These are phyloP conservation scores for Protobothrops mucrosquamatus DNA, from an alignment of 2,113 vertebrate genomes.

Conservation along the genomic window DNA sequence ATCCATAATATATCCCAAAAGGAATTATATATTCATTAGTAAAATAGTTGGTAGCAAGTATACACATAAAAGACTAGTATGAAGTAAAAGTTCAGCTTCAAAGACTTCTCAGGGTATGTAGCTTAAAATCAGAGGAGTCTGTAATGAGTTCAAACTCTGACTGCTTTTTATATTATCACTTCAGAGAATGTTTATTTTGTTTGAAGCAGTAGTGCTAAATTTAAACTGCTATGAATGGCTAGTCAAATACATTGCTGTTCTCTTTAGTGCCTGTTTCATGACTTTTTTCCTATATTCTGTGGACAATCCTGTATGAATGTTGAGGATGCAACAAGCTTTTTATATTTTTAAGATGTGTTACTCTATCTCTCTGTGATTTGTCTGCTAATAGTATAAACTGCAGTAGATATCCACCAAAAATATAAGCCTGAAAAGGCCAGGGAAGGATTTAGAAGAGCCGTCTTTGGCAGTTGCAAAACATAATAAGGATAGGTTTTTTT, in stretches of 20 bases:
- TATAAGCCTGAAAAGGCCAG: not conserved
- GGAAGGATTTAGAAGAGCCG: not conserved
- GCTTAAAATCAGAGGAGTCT: not conserved
- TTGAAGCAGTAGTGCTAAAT: not conserved
- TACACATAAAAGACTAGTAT: not conserved
- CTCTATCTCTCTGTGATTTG: conserved; percentile 21
- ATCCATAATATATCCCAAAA: not conserved
- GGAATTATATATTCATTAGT: not conserved
- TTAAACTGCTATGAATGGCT: not conserved
- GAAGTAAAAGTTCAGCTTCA: not conserved
- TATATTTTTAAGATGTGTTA: not conserved
- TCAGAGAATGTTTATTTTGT: not conserved
- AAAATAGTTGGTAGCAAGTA: not conserved
- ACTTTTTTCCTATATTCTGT: not conserved
- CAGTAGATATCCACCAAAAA: conserved; percentile 15
- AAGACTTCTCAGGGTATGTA: not conserved
- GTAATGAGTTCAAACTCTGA: not conserved
- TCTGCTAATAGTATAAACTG: not conserved
- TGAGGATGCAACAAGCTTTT: not conserved
- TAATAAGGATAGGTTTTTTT: conserved; percentile 16
- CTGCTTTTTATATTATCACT: not conserved
- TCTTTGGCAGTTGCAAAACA: conserved; percentile 12
- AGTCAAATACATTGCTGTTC: conserved; percentile 1
- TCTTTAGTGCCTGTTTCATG: not conserved
- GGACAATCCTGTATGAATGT: not conserved